These are phyloP conservation scores for Andrena haemorrhoa DNA, from an alignment of 2,888 invertebrate genomes.

Conservation along the genomic window DNA sequence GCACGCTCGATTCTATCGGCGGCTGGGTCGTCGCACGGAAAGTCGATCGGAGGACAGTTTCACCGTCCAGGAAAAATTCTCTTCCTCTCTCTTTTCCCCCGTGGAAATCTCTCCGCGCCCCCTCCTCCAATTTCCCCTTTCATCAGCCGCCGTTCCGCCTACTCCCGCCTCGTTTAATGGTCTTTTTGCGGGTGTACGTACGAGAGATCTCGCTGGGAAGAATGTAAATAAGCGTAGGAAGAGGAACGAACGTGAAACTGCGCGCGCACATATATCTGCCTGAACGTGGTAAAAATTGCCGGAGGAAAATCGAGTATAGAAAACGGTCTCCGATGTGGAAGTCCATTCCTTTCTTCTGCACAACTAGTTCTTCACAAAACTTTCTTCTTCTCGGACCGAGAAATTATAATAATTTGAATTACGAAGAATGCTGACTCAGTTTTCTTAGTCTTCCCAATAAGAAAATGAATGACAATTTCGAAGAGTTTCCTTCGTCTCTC, in stretches of 20 bases:
- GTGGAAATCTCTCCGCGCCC: conserved; percentile 20
- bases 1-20: conserved; percentile 27
- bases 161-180: conserved; percentile 31
- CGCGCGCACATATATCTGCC: not conserved
- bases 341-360: too few relatives aligned
- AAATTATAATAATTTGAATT: too few relatives aligned
- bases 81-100: conserved; percentile 32
- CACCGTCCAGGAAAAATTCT: conserved; percentile 67
- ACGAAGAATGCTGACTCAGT: too few relatives aligned
- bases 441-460: too few relatives aligned
- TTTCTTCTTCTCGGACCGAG: too few relatives aligned
- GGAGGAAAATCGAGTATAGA: not conserved
- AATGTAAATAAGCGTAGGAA: conserved; percentile 40
- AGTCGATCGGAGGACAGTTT: conserved; percentile 71
- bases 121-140: conserved; percentile 56
- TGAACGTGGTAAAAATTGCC: not conserved
- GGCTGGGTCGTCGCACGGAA: conserved; percentile 68
- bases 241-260: not conserved
- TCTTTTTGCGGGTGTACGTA: conserved; percentile 34
- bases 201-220: not conserved
- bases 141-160: conserved; percentile 42
- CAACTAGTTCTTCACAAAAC: too few relatives aligned
- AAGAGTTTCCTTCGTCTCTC: too few relatives aligned
- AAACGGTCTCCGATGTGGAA: not conserved
- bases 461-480: too few relatives aligned